Evolutionary conservation across 2,888 invertebrate species (phyloP).

Genomic region (Coleophora flavipennella): DNA sequence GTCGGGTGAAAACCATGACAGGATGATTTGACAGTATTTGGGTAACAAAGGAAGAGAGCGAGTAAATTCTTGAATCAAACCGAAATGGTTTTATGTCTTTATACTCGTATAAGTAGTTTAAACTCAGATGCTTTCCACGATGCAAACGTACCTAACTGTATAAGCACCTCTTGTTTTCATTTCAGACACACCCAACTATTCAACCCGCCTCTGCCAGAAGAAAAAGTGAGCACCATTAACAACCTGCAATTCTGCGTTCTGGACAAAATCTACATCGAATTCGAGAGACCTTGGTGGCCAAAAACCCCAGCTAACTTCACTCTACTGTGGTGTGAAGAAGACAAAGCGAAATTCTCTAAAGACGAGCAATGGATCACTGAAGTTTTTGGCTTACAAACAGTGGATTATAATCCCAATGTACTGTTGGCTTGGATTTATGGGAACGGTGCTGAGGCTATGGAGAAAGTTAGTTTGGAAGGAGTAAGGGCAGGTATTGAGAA

Average conservation of each 20-base stretch:
- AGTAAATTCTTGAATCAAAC: too few relatives aligned
- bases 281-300: constrained; percentile 77
- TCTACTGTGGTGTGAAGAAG: constrained; percentile 71
- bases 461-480: constrained; percentile 62
- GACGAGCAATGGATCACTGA: constrained; percentile 74
- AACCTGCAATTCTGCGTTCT: constrained; percentile 76
- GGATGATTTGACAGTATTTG: too few relatives aligned
- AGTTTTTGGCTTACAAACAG: constrained; percentile 74
- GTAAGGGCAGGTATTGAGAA: constrained; percentile 69
- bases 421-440: constrained; percentile 79
- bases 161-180: too few relatives aligned
- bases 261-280: constrained; percentile 80
- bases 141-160: too few relatives aligned
- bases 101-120: too few relatives aligned
- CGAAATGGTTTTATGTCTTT: too few relatives aligned
- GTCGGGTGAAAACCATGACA: too few relatives aligned
- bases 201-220: constrained; percentile 66
- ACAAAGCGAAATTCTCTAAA: constrained; percentile 53
- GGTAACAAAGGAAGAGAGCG: too few relatives aligned
- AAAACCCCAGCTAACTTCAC: constrained; percentile 55
- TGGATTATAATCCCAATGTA: constrained; percentile 73
- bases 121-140: too few relatives aligned
- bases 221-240: constrained; percentile 71
- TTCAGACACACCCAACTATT: constrained; percentile 68
- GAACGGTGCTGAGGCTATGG: constrained; percentile 74